These are phyloP conservation scores for Herpetotheres cachinnans DNA, from an alignment of 2,113 vertebrate genomes.

Conservation along the genomic window DNA sequence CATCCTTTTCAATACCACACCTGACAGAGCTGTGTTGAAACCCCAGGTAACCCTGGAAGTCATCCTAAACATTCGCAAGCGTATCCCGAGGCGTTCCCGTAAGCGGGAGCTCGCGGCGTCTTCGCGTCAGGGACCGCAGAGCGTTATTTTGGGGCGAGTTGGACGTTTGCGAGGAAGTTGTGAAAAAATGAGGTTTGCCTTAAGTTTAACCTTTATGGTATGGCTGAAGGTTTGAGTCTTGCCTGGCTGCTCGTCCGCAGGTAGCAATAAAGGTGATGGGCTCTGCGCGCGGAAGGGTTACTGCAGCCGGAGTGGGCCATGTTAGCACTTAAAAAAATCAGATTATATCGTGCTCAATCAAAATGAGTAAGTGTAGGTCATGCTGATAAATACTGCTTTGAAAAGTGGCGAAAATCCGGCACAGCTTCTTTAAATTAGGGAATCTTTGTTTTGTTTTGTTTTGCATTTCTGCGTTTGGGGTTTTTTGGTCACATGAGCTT, in stretches of 20 bases:
- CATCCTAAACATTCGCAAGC: background rate
- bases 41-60: background rate
- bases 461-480: background rate
- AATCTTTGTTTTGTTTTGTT: constrained; percentile 1
- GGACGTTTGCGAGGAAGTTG: background rate
- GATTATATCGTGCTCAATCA: background rate
- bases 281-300: background rate
- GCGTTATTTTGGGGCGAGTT: background rate
- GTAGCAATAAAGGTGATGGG: background rate
- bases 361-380: background rate
- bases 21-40: background rate
- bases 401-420: background rate
- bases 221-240: background rate
- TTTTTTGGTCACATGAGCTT: background rate
- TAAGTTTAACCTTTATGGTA: background rate
- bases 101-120: fast-evolving
- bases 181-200: constrained; percentile 1
- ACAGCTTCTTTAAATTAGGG: constrained; percentile 41
- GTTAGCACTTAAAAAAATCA: constrained; percentile 18
- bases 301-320: background rate
- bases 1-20: background rate
- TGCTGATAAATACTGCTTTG: constrained; percentile 4
- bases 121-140: fast-evolving
- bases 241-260: background rate
- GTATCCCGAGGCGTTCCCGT: fast-evolving